These are phyloP conservation scores for Napeogenes sylphis DNA, from an alignment of 2,888 invertebrate species.

Conservation along the genomic window DNA sequence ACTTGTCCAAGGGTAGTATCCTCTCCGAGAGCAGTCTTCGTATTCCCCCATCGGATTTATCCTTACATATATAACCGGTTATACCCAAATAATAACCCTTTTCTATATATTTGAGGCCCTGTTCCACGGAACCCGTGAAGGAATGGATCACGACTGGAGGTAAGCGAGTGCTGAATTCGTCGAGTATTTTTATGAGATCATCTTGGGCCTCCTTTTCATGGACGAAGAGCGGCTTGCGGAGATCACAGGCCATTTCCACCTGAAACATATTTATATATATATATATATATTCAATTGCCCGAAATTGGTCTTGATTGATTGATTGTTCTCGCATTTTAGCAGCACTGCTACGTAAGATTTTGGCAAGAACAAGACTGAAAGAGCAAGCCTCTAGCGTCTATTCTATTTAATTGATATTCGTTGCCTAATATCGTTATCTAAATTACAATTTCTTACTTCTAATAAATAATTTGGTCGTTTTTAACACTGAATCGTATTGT, in stretches of 20 bases:
- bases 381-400: no score
- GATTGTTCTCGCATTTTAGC: no score
- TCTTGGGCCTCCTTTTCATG: constrained; percentile 95
- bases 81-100: constrained; percentile 90
- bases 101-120: constrained; percentile 87
- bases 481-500: no score
- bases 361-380: no score
- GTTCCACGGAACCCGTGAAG: constrained; percentile 92
- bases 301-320: no score
- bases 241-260: constrained; percentile 90
- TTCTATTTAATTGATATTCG: no score
- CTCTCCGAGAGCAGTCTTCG: constrained; percentile 88
- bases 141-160: constrained; percentile 94
- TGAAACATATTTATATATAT: constrained; percentile 49
- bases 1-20: constrained; percentile 87
- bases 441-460: no score
- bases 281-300: neutral
- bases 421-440: no score
- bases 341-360: no score
- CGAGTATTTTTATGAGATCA: constrained; percentile 86
- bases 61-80: constrained; percentile 90
- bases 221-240: constrained; percentile 91
- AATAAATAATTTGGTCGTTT: no score
- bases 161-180: constrained; percentile 67
- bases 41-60: constrained; percentile 94